Percentiles rank a stretch among this genome's conserved stretches.
Conservation (phyloP, 2,113 vertebrate species). For the Heloderma charlesbogerti region DNA sequence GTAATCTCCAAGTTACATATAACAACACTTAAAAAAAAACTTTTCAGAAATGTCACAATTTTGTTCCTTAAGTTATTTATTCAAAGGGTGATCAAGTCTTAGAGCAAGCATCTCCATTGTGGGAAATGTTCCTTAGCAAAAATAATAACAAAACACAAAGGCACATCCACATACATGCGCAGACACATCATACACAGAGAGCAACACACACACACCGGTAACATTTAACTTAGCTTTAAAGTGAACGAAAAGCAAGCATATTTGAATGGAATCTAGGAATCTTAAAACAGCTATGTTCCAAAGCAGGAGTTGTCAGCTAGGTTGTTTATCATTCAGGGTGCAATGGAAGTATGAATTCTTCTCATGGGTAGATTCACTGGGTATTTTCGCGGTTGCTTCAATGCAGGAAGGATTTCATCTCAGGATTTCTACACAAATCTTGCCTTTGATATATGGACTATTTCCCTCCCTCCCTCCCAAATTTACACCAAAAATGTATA, state of each 20-base stretch:
- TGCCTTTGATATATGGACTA: not conserved
- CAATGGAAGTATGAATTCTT: not conserved
- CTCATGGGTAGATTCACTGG: not conserved
- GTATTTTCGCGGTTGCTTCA: not conserved
- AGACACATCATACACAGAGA: not conserved
- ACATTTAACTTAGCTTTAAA: not conserved
- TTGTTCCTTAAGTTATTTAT: conserved; percentile 59
- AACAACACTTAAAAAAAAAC: conserved; percentile 24
- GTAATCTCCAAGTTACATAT: conserved; percentile 16
- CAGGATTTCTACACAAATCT: not conserved
- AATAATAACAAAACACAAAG: not conserved
- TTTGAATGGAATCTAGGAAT: not conserved
- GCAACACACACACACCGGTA: too few species aligned
- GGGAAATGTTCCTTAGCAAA: conserved; percentile 15
- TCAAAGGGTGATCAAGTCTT: conserved; percentile 41
- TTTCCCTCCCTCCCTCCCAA: not conserved
- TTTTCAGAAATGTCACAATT: conserved; percentile 48
- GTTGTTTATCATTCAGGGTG: not conserved
- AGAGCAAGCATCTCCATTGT: not conserved
- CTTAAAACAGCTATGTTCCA: not conserved
- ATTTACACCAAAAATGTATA: not conserved
- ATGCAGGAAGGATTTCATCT: not conserved
- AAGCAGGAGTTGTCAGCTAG: not conserved
- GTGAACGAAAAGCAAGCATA: not conserved
- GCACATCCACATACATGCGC: too few species aligned